phyloP scores from a whole-genome alignment of 2,113 vertebrate species.

The Erythrocercus mccallii region DNA sequence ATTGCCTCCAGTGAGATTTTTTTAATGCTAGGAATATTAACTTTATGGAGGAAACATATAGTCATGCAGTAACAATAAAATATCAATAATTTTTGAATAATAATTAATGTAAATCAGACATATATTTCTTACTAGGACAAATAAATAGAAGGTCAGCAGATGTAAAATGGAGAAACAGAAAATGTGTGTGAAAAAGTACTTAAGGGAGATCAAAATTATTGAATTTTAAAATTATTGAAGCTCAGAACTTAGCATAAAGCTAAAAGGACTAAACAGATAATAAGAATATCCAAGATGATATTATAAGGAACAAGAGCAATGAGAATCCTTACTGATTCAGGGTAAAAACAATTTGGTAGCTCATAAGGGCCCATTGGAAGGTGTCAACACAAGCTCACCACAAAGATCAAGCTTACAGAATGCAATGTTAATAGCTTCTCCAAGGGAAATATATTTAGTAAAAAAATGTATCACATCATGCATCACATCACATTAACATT shows the following conservation, averaged over 20 bases:
- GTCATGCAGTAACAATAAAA: not conserved
- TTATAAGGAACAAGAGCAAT: not conserved
- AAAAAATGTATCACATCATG: not conserved
- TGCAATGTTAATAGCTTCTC: not conserved
- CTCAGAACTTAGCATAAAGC: not conserved
- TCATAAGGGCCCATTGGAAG: not conserved
- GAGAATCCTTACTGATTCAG: not conserved
- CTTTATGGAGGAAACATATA: not conserved
- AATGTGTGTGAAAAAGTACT: not conserved
- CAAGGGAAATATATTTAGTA: not conserved
- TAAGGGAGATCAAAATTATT: not conserved
- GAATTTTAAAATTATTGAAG: not conserved
- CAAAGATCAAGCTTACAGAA: not conserved
- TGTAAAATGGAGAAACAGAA: not conserved
- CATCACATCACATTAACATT: not conserved
- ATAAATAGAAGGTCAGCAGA: not conserved
- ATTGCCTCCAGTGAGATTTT: not conserved
- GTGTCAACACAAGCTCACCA: not conserved
- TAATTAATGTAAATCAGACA: not conserved
- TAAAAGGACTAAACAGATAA: not conserved
- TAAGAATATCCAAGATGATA: not conserved
- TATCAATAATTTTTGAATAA: not conserved
- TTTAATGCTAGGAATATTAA: not conserved
- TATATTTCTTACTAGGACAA: not conserved
- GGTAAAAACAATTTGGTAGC: not conserved